Percentiles rank a stretch among this genome's conserved stretches.
Evolutionary conservation across 2,797 vertebrate genomes (phyloP).

Genomic region (Eleutherodactylus coqui): DNA sequence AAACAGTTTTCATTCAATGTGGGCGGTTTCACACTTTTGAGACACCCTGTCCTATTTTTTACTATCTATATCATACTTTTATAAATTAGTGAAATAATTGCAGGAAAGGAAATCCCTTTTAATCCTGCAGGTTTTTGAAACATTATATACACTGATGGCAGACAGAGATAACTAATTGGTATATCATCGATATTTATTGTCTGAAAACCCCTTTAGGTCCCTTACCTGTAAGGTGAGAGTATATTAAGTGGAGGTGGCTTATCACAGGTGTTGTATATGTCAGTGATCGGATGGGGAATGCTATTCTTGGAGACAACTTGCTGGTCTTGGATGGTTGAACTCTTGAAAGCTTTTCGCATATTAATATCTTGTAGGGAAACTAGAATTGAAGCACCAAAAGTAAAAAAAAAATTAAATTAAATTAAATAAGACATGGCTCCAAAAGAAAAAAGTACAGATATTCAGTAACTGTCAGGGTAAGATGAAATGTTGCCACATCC

Average conservation of each 20-base stretch:
- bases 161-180: background rate
- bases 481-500: no score
- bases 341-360: conserved; percentile 99
- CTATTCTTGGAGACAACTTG: conserved; percentile 97
- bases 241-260: conserved; percentile 95
- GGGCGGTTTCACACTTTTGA: no score
- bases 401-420: background rate
- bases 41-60: no score
- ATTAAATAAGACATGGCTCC: background rate
- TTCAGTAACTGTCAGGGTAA: background rate
- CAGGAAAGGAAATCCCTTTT: no score
- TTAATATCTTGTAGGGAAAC: conserved; percentile 98
- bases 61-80: no score
- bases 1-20: no score
- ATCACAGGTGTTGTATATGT: conserved; percentile 94
- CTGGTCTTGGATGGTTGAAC: conserved; percentile 94
- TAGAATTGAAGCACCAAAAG: conserved; percentile 69
- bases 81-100: no score
- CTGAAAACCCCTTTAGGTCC: no score
- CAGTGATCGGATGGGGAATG: conserved; percentile 88
- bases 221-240: conserved; percentile 90
- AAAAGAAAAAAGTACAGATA: background rate
- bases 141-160: no score
- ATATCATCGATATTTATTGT: background rate
- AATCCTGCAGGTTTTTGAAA: no score